Evolutionary conservation across 2,113 vertebrate genomes (phyloP).

Genomic region (Calidris pugnax): DNA sequence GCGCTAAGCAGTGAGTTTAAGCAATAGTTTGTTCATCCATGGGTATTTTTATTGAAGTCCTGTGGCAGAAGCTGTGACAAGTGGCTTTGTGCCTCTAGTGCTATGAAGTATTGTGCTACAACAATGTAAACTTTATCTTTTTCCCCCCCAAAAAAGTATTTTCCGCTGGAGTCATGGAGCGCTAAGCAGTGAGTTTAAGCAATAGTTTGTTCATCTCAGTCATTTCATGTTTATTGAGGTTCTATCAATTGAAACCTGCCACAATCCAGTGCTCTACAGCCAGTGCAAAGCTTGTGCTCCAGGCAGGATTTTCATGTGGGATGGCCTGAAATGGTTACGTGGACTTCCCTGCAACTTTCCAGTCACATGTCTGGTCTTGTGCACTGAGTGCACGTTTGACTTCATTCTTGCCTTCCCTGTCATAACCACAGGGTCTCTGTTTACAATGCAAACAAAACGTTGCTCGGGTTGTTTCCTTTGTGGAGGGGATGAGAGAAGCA

Average conservation of each 20-base stretch:
- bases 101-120: background rate
- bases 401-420: background rate
- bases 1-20: background rate
- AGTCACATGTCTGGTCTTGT: accelerated
- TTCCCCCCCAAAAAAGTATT: background rate
- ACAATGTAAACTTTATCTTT: background rate
- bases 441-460: background rate
- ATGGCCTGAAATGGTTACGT: background rate
- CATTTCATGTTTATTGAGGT: background rate
- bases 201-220: background rate
- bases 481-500: background rate
- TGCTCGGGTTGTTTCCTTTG: background rate
- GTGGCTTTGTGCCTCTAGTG: background rate
- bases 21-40: background rate
- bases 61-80: background rate
- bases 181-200: background rate
- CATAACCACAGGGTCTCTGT: background rate
- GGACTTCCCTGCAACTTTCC: background rate
- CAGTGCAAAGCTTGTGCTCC: background rate
- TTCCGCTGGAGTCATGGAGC: background rate
- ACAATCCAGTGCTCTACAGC: background rate
- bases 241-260: background rate
- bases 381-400: background rate
- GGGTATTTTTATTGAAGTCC: too few species aligned
- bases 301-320: background rate